These are phyloP conservation scores for Nowickia ferox DNA, from an alignment of 2,888 invertebrate genomes.

Conservation along the genomic window DNA sequence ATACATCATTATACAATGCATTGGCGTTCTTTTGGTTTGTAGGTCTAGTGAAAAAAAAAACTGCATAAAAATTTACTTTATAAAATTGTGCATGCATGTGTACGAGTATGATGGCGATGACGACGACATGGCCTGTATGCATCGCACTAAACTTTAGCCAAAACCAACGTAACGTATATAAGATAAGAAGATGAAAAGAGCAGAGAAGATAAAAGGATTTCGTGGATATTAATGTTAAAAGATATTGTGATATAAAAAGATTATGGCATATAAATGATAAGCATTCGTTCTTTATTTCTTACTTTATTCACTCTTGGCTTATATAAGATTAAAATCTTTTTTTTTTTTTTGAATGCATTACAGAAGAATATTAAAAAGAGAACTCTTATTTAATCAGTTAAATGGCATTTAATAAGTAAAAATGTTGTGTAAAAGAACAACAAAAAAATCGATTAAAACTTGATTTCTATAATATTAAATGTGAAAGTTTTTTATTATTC, in stretches of 20 bases:
- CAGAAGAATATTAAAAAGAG: constrained; percentile 11
- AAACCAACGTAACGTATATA: constrained; percentile 37
- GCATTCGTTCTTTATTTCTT: constrained; percentile 27
- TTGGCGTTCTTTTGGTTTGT: neutral
- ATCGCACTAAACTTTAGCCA: constrained; percentile 25
- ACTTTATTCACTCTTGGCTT: constrained; percentile 15
- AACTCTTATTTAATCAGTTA: neutral
- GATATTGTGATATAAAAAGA: constrained; percentile 60
- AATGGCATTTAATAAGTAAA: neutral
- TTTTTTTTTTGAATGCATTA: constrained; percentile 2
- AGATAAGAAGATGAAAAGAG: constrained; percentile 23
- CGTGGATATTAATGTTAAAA: constrained; percentile 64
- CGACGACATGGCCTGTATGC: constrained; percentile 35
- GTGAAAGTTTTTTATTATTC: too few relatives aligned
- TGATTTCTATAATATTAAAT: too few relatives aligned
- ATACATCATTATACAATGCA: constrained; percentile 13
- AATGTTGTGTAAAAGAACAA: neutral
- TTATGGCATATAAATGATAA: constrained; percentile 64
- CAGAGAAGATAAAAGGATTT: constrained; percentile 55
- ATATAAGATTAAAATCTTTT: constrained; percentile 1
- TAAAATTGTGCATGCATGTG: constrained; percentile 14
- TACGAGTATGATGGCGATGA: constrained; percentile 27
- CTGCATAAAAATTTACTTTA: constrained; percentile 59
- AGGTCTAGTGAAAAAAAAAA: constrained; percentile 46
- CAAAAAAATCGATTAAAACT: too few relatives aligned